phyloP scores from a whole-genome alignment of 2,113 vertebrate genomes.

The Heloderma charlesbogerti region DNA sequence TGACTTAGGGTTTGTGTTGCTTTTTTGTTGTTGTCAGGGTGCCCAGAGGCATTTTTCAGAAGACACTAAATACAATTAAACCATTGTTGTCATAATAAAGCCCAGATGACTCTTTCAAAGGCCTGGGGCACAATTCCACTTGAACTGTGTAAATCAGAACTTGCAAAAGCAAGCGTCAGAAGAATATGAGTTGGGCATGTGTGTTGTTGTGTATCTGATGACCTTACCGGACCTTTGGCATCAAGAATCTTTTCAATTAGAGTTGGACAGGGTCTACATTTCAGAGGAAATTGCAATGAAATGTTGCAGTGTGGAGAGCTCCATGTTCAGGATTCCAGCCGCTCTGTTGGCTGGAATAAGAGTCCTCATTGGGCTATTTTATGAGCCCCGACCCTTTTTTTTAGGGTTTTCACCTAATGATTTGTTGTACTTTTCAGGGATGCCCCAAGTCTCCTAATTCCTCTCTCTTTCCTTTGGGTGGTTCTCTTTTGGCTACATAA shows the following conservation, averaged over 20 bases:
- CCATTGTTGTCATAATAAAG: conserved; percentile 47
- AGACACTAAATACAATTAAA: conserved; percentile 17
- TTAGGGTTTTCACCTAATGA: neutral
- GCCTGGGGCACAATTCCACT: conserved; percentile 25
- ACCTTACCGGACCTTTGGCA: neutral
- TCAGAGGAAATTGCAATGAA: neutral
- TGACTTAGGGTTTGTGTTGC: conserved; percentile 16
- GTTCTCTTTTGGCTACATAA: too few species aligned
- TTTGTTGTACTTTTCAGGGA: neutral
- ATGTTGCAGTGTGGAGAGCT: too few species aligned
- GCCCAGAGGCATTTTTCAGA: conserved; percentile 48
- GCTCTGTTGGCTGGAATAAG: neutral
- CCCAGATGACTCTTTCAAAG: conserved; percentile 51
- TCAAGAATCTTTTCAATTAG: neutral
- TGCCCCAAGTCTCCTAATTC: too few species aligned
- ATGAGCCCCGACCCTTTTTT: too few species aligned
- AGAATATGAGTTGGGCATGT: conserved; percentile 36
- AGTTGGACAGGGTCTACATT: neutral
- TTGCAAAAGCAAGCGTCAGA: conserved; percentile 20
- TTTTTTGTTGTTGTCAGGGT: neutral
- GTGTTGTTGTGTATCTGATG: neutral
- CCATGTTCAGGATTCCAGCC: neutral
- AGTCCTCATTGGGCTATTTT: neutral
- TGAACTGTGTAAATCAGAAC: conserved; percentile 17
- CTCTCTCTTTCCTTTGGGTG: too few species aligned